Evolutionary conservation across 2,888 invertebrate genomes (phyloP), one percentile per base, ranked within the genome.

Genomic region (Schizotus pectinicornis): DNA sequence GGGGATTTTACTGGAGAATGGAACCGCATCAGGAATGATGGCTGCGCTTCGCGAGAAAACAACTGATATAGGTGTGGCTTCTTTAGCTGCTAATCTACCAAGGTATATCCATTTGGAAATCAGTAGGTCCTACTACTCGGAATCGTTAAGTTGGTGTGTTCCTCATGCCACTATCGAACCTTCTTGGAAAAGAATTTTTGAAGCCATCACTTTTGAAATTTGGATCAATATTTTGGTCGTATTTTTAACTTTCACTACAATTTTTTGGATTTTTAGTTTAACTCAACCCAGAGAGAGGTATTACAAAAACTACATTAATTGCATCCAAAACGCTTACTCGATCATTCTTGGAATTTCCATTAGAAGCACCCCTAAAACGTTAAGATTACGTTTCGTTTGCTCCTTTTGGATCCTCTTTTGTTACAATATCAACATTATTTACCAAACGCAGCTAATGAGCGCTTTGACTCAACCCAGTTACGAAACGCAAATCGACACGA

Each of bases 101-200:
- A 59, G 59, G 36, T 32, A 48, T n/a, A 54, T 47, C 3, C 63
- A 42, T 13, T 56, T 62, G 13, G 66, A 68, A 49, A 52, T 49
- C 30, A 59, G 64, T n/a, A 49, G 38, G 0, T 49, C 63, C 1
- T 68, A 66, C 43, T 61, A 48, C 14, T 57, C 50, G 11, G 67
- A 68, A 39, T 49, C 56, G 7, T 54, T 66, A 11, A 55, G 42
- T 6, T 68, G 64, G 62, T 63, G 66, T 37, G 66, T 68, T 1
- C 67, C 64, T 9, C 61, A 49, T 22, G 64, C 65, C 7, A 34
- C 43, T 3, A 41, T 47, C 12, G 50, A 62, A 52, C 55, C 65
- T 7, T 34, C 49, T 6, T 64, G 61, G 63, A 52, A 57, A 11
- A 65, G 61, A 49, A 33, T 67, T 7, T 30, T 63, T 1, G 51